Evolutionary conservation across 1,140 invertebrate species (phyloP).

Genomic region (Littorina saxatilis): DNA sequence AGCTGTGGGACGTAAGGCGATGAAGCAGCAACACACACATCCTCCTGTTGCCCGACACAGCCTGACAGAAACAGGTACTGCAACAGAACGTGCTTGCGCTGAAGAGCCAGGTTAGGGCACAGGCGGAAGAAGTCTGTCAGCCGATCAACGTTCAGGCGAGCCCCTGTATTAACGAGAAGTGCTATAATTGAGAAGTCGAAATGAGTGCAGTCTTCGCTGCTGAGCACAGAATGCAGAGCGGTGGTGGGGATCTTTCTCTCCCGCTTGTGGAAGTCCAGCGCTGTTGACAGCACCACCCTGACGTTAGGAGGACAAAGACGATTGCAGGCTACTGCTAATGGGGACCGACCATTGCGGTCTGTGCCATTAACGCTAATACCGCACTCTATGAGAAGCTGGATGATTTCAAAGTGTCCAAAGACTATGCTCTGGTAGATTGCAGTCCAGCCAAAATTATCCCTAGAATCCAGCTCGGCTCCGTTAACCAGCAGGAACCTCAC

Average conservation of each 20-base stretch:
- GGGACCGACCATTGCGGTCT: not conserved
- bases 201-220: not conserved
- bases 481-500: conserved; percentile 17
- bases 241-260: not conserved
- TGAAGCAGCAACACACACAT: not conserved
- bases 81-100: not conserved
- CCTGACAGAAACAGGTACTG: not conserved
- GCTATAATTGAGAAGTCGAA: not conserved
- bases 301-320: not conserved
- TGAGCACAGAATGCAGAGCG: not conserved
- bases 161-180: not conserved
- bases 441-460: not conserved
- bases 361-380: not conserved
- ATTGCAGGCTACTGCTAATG: not conserved
- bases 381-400: not conserved
- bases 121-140: not conserved
- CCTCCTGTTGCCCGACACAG: not conserved
- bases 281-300: not conserved
- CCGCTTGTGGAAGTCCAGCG: not conserved
- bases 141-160: not conserved
- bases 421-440: not conserved
- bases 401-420: not conserved
- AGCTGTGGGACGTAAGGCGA: not conserved
- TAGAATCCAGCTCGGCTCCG: conserved; percentile 7
- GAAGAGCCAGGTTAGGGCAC: not conserved